Percentiles rank a stretch among this genome's conserved stretches.
These are phyloP conservation scores for Chalcosyrphus nemorum DNA, from an alignment of 2,888 invertebrate species.

Conservation along the genomic window DNA sequence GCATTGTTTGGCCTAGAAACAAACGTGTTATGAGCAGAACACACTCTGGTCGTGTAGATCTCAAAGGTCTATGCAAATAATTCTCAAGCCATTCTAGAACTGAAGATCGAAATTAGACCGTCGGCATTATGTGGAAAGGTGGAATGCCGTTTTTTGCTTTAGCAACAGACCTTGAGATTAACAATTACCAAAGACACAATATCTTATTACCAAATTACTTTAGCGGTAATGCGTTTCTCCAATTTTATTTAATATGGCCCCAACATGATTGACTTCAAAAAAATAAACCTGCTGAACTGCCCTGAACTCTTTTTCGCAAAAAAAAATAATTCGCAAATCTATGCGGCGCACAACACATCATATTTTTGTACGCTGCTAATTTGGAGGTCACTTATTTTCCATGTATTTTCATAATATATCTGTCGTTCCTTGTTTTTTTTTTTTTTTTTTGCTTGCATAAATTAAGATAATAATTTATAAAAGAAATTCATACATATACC, in stretches of 20 bases:
- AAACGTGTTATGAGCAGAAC: too few relatives aligned
- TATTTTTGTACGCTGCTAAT: background rate
- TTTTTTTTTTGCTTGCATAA: too few relatives aligned
- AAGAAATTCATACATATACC: background rate
- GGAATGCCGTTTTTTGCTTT: too few relatives aligned
- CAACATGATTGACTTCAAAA: background rate
- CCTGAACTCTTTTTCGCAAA: constrained; percentile 4
- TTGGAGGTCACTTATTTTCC: background rate
- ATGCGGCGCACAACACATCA: constrained; percentile 6
- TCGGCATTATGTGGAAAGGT: too few relatives aligned
- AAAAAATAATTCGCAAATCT: background rate
- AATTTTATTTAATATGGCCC: background rate
- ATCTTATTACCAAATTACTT: constrained; percentile 13
- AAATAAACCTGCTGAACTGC: background rate
- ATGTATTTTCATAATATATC: background rate
- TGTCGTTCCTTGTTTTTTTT: too few relatives aligned
- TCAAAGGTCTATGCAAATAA: too few relatives aligned
- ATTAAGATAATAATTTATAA: background rate
- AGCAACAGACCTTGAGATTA: too few relatives aligned
- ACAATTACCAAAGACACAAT: background rate
- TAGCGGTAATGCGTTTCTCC: background rate
- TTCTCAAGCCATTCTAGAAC: too few relatives aligned
- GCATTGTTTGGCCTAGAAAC: too few relatives aligned
- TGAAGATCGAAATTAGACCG: too few relatives aligned
- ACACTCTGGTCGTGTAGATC: too few relatives aligned